Evolutionary conservation across 2,888 invertebrate genomes (phyloP), one percentile per base, ranked within the genome.

Genomic region (Pheosia gnoma): DNA sequence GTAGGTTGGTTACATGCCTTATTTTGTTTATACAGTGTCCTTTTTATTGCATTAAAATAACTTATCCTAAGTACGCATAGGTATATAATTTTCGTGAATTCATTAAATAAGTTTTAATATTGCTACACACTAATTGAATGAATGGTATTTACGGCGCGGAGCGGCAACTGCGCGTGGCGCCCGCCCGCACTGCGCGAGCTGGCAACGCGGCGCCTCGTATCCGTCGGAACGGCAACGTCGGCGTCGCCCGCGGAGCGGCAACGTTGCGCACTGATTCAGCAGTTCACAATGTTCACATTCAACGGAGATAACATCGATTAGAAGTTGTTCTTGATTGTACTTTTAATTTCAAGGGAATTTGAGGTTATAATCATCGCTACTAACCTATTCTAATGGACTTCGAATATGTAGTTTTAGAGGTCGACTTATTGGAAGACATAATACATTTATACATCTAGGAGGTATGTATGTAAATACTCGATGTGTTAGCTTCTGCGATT

Each of bases 231-330:
- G 89, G 88, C 89, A 88, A 86, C 88, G 75, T 75, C 74, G 62
- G 85, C 88, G 75, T 75, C 74, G 62, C 61, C 64, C 65, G 61
- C 80, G 68, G 79, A 78, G 69, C 79, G 90, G 91, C 91, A 92
- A 92, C 91, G 82, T 75, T 84, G 86, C 88, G 77, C 79, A 83
- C 89, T 91, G 91, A 91, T 89, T 91, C 91, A 90, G 89, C 91
- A 89, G 79, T 86, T 86, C 84, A 81, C 85, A 88, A 87, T 84
- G 79, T 86, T 86, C 84, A 81, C 85, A 88, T 87, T 84, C 81
- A 84, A 76, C 75, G 66, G 71, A 75, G 76, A 72, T 74, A 75
- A 67, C 37, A 53, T 53, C 53, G 53, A 53, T 53, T 53, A 41
- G 41, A 49, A 58, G 37, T 58, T 43, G 45, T 57, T 37, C n/a